phyloP scores from a whole-genome alignment of 2,888 invertebrate species.

The Callinectes sapidus region DNA sequence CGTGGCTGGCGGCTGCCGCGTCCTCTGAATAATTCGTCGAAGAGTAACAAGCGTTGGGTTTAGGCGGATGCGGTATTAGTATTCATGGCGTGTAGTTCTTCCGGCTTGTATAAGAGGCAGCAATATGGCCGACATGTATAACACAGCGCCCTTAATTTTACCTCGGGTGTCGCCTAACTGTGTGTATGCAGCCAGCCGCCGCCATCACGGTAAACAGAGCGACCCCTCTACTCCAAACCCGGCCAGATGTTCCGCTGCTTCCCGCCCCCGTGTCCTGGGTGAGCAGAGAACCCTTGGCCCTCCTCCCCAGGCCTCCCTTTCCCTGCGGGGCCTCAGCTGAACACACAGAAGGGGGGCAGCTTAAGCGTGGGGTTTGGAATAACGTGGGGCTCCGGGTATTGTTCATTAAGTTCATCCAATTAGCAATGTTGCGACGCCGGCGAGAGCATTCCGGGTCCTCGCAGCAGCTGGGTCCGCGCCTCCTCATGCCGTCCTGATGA shows the following conservation, averaged over 20 bases:
- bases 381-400: conserved; percentile 53
- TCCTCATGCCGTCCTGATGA: conserved; percentile 51
- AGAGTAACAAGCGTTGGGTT: conserved; percentile 43
- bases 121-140: conserved; percentile 60
- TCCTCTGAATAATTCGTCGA: conserved; percentile 45
- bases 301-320: conserved; percentile 12
- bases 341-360: conserved; percentile 7
- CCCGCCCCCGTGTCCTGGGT: background rate
- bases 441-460: conserved; percentile 40
- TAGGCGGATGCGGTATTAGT: conserved; percentile 39
- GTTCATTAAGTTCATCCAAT: conserved; percentile 69
- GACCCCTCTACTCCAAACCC: conserved; percentile 40
- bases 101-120: conserved; percentile 58
- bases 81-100: conserved; percentile 50
- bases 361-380: conserved; percentile 44
- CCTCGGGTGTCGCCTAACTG: conserved; percentile 57
- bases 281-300: conserved; percentile 2
- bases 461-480: conserved; percentile 55
- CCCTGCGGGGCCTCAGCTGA: background rate
- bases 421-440: conserved; percentile 61
- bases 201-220: conserved; percentile 58
- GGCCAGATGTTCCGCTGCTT: conserved; percentile 31
- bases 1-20: background rate
- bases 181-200: conserved; percentile 57
- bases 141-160: conserved; percentile 56